phyloP scores from a whole-genome alignment of 2,797 vertebrate genomes.

The Sebastes matsubarae region DNA sequence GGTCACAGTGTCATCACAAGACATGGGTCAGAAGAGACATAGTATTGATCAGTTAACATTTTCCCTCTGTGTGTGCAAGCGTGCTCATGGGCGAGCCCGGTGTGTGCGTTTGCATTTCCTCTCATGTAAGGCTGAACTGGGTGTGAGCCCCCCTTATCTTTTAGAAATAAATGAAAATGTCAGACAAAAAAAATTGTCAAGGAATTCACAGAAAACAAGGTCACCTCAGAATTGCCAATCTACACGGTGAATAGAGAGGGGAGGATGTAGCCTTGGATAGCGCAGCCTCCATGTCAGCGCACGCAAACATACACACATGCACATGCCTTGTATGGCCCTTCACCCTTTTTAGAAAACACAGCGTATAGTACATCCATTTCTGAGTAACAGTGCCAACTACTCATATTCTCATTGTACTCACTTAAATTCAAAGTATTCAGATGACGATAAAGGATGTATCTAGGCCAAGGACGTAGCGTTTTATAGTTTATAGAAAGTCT shows the following conservation, averaged over 20 bases:
- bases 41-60: constrained; percentile 99
- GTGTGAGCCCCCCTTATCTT: constrained; percentile 69
- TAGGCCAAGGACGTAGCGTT: constrained; percentile 77
- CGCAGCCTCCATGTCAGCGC: constrained; percentile 10
- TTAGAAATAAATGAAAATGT: constrained; percentile 92
- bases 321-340: constrained; percentile 22
- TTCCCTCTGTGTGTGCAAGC: constrained; percentile 72
- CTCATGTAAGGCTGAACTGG: constrained; percentile 6
- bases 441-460: constrained; percentile 67
- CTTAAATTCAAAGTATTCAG: constrained; percentile 63
- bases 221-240: constrained; percentile 85
- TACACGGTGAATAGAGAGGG: constrained; percentile 43
- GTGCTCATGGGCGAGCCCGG: background rate
- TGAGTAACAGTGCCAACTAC: constrained; percentile 43
- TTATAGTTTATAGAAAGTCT: constrained; percentile 75
- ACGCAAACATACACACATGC: background rate
- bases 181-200: constrained; percentile 91
- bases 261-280: constrained; percentile 39
- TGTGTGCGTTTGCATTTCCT: constrained; percentile 5
- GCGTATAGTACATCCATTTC: constrained; percentile 26
- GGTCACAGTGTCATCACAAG: constrained; percentile 70
- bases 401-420: constrained; percentile 65
- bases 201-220: constrained; percentile 89
- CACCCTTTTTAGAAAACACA: constrained; percentile 30
- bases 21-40: constrained; percentile 85